Conservation (phyloP, 37 sponge, comb jelly and placozoan species). For the Tethya wilhelma region DNA sequence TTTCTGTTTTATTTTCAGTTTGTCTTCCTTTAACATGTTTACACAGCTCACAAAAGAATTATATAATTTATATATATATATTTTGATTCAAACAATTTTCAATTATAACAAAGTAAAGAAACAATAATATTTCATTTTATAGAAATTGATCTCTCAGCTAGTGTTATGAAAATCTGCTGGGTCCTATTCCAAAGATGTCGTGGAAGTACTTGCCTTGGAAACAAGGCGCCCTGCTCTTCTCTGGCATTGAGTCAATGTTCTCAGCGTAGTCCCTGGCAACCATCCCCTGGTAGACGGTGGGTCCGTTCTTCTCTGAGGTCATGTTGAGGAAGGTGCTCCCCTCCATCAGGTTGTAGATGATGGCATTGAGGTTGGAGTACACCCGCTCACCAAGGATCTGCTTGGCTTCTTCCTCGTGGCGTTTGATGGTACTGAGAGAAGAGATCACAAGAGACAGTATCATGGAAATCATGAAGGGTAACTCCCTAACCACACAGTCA, state of each 20-base stretch:
- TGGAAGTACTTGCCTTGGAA: constrained; percentile 24
- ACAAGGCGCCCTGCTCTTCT: constrained; percentile 3
- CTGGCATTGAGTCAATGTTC: constrained; percentile 2
- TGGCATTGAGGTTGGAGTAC: constrained; percentile 16
- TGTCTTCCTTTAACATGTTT: too few species aligned
- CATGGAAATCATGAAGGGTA: too few species aligned
- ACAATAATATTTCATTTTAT: neutral
- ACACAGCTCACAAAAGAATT: too few species aligned
- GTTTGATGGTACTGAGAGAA: constrained; percentile 29
- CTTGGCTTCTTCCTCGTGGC: constrained; percentile 16
- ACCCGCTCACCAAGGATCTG: constrained; percentile 26
- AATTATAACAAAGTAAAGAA: neutral
- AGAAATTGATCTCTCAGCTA: neutral
- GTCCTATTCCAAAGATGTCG: constrained; percentile 21
- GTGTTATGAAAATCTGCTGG: neutral
- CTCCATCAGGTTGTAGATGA: constrained; percentile 28
- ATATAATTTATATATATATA: too few species aligned
- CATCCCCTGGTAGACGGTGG: neutral
- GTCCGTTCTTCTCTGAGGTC: neutral
- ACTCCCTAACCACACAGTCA: too few species aligned
- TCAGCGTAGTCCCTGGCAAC: neutral
- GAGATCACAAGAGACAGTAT: too few species aligned
- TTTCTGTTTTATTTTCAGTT: too few species aligned
- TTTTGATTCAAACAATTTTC: too few species aligned
- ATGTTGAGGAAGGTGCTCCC: neutral